A percentile compares a stretch with the other conserved stretches of the same genome.
Evolutionary conservation across 2,888 invertebrate genomes (phyloP).

Genomic region (Cloeon dipterum): DNA sequence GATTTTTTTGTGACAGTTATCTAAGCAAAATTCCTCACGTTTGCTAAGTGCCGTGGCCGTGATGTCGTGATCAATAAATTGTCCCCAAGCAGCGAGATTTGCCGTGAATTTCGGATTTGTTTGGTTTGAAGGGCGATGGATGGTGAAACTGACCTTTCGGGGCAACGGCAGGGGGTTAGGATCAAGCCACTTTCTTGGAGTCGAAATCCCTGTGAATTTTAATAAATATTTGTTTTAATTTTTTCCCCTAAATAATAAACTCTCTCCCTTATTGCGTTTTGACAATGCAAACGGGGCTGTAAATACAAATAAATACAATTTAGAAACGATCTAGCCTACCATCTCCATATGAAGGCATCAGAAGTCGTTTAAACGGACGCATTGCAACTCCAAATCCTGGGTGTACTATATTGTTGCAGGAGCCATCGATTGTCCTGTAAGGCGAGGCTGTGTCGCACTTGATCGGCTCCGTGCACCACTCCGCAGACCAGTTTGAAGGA

Average conservation of each 20-base stretch:
- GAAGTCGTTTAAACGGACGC: slow-evolving; percentile 46
- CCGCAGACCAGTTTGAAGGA: too few relatives aligned
- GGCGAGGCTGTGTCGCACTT: slow-evolving; percentile 10
- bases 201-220: slow-evolving; percentile 37
- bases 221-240: too few relatives aligned
- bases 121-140: slow-evolving; percentile 48
- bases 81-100: slow-evolving; percentile 72
- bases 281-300: too few relatives aligned
- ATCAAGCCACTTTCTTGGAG: slow-evolving; percentile 31
- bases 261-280: too few relatives aligned
- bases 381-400: slow-evolving; percentile 46
- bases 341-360: slow-evolving; percentile 53
- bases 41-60: slow-evolving; percentile 60
- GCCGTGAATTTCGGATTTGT: slow-evolving; percentile 55
- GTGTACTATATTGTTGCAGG: slow-evolving; percentile 47
- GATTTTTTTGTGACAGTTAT: too few relatives aligned
- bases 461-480: too few relatives aligned
- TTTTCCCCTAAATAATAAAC: too few relatives aligned
- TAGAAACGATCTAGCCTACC: too few relatives aligned
- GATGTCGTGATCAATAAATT: slow-evolving; percentile 71
- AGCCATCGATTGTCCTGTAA: slow-evolving; percentile 46
- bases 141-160: slow-evolving; percentile 43
- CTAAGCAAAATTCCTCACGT: too few relatives aligned
- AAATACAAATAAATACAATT: too few relatives aligned
- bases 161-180: slow-evolving; percentile 43